These are phyloP conservation scores for Listronotus oregonensis DNA, from an alignment of 1,140 invertebrate species.

Conservation along the genomic window DNA sequence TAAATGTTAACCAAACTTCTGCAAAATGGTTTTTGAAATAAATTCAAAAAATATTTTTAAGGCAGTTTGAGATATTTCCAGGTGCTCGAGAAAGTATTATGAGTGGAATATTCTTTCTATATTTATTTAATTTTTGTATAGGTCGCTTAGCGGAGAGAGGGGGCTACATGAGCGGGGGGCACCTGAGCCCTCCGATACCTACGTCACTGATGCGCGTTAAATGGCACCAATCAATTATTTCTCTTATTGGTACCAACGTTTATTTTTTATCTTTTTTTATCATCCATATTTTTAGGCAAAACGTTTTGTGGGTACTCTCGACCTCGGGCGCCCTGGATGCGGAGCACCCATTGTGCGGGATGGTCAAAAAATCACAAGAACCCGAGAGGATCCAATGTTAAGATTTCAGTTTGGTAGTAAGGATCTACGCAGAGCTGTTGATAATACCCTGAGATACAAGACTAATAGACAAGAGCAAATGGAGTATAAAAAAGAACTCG, in stretches of 20 bases:
- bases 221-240: constrained; percentile 6
- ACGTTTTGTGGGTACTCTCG: constrained; percentile 44
- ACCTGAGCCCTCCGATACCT: no score
- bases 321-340: constrained; percentile 49
- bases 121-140: no score
- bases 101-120: no score
- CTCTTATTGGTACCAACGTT: not conserved
- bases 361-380: constrained; percentile 56
- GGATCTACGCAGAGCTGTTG: constrained; percentile 57
- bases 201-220: no score
- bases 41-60: no score
- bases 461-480: constrained; percentile 57
- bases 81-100: no score
- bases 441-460: constrained; percentile 61
- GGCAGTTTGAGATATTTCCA: no score
- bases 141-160: no score
- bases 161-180: no score
- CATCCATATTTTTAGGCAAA: constrained; percentile 44
- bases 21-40: no score
- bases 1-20: no score
- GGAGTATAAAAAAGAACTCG: constrained; percentile 60
- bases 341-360: constrained; percentile 51
- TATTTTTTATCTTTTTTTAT: no score
- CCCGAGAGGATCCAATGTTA: constrained; percentile 60
- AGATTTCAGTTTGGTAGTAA: constrained; percentile 58